phyloP scores from a whole-genome alignment of 2,888 invertebrate species.

The Cepaea hortensis region DNA sequence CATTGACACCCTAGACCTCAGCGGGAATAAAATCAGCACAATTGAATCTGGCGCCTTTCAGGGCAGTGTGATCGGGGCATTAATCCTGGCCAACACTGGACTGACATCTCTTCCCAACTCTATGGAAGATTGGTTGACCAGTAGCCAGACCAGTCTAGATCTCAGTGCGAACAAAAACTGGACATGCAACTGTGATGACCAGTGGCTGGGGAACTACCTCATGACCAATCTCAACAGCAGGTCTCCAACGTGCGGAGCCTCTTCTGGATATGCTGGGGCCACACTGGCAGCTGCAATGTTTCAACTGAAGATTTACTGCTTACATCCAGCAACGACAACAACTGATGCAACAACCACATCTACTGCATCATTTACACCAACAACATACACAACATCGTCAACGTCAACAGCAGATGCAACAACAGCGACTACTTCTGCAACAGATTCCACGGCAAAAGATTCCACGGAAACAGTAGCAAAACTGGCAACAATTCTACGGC shows the following conservation, averaged over 20 bases:
- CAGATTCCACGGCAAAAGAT: too few species aligned
- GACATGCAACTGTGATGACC: constrained; percentile 61
- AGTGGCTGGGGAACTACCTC: constrained; percentile 60
- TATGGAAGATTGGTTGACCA: constrained; percentile 23
- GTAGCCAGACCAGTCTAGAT: neutral
- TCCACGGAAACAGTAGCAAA: too few species aligned
- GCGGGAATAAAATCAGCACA: constrained; percentile 14
- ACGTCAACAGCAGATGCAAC: constrained; percentile 13
- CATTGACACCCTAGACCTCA: constrained; percentile 31
- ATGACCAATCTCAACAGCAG: constrained; percentile 28
- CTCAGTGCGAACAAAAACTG: constrained; percentile 50
- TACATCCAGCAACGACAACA: constrained; percentile 52
- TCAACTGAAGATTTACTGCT: constrained; percentile 52
- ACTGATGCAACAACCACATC: constrained; percentile 46
- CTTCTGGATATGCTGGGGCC: constrained; percentile 50
- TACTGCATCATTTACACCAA: constrained; percentile 36
- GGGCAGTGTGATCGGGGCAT: neutral
- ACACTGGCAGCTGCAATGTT: constrained; percentile 49
- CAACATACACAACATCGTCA: constrained; percentile 5
- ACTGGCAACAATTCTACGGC: constrained; percentile 20
- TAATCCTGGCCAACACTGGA: constrained; percentile 15
- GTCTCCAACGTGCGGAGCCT: constrained; percentile 54
- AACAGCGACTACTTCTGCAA: neutral
- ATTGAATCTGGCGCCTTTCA: constrained; percentile 20
- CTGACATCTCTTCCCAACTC: constrained; percentile 34